Evolutionary conservation across 2,888 invertebrate species (phyloP).

Genomic region (Cosmia trapezina): DNA sequence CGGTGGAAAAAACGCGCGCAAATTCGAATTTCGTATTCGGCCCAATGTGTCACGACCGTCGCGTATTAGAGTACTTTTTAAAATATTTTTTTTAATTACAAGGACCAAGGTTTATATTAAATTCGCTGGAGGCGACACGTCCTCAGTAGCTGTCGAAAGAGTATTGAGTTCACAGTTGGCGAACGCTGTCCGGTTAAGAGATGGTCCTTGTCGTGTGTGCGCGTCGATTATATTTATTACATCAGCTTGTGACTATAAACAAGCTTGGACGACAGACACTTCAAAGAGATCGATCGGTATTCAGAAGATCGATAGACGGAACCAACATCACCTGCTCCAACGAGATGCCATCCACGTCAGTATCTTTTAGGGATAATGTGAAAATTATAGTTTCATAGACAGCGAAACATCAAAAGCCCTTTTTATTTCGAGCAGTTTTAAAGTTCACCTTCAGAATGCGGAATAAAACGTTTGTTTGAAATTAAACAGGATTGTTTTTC

Average conservation of each 20-base stretch:
- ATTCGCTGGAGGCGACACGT: constrained; percentile 81
- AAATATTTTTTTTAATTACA: constrained; percentile 61
- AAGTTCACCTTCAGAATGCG: constrained; percentile 29
- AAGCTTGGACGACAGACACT: constrained; percentile 82
- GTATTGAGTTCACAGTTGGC: constrained; percentile 86
- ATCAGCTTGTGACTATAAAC: constrained; percentile 85
- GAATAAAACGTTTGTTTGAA: constrained; percentile 22
- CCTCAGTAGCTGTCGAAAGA: constrained; percentile 86
- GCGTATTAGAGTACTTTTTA: constrained; percentile 66
- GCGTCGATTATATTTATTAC: constrained; percentile 90
- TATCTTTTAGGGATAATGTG: constrained; percentile 53
- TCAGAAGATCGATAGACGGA: constrained; percentile 79
- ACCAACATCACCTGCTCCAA: constrained; percentile 66
- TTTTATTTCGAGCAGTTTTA: constrained; percentile 38
- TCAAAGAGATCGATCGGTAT: constrained; percentile 89
- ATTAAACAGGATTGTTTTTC: constrained; percentile 28
- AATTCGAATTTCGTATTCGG: constrained; percentile 76
- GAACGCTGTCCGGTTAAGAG: constrained; percentile 79
- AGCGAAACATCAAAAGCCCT: constrained; percentile 58
- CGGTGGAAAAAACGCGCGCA: constrained; percentile 73
- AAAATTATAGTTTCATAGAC: constrained; percentile 38
- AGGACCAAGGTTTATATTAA: constrained; percentile 63
- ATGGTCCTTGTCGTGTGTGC: constrained; percentile 82
- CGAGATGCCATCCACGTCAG: constrained; percentile 49
- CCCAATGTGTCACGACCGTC: constrained; percentile 62